Percentiles rank a stretch among this genome's conserved stretches.
These are phyloP conservation scores for Anthopleura xanthogrammica DNA, from an alignment of 92 coral and sea anemone genomes.

Conservation along the genomic window DNA sequence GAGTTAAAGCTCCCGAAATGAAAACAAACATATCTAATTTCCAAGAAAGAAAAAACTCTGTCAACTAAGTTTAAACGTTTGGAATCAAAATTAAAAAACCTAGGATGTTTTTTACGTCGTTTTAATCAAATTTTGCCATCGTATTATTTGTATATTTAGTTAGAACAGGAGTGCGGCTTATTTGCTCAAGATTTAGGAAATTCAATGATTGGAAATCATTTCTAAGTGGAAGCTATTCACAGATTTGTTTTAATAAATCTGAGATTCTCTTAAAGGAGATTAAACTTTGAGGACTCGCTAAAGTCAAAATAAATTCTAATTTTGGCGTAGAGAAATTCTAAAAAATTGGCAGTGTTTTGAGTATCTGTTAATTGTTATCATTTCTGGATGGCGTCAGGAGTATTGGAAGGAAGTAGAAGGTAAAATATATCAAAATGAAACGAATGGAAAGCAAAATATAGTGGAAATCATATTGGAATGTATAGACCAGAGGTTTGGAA, in stretches of 20 bases:
- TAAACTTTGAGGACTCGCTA: background rate
- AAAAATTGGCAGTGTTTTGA: background rate
- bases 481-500: too few relatives aligned
- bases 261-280: conserved; percentile 1
- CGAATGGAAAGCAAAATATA: too few relatives aligned
- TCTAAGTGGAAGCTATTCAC: background rate
- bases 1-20: background rate
- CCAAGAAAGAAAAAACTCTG: background rate
- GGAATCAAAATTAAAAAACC: background rate
- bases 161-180: background rate
- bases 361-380: background rate
- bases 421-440: too few relatives aligned
- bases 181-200: background rate
- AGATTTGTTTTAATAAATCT: background rate
- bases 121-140: background rate
- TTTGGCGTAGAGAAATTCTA: background rate
- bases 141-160: background rate
- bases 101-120: background rate
- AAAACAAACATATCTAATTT: background rate
- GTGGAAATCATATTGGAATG: too few relatives aligned
- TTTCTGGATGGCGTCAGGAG: background rate
- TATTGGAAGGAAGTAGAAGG: too few relatives aligned
- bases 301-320: background rate
- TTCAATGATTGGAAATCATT: background rate
- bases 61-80: background rate